Percentiles rank a stretch among this genome's conserved stretches.
Evolutionary conservation across 2,113 vertebrate genomes (phyloP).

Genomic region (Fregetta grallaria): DNA sequence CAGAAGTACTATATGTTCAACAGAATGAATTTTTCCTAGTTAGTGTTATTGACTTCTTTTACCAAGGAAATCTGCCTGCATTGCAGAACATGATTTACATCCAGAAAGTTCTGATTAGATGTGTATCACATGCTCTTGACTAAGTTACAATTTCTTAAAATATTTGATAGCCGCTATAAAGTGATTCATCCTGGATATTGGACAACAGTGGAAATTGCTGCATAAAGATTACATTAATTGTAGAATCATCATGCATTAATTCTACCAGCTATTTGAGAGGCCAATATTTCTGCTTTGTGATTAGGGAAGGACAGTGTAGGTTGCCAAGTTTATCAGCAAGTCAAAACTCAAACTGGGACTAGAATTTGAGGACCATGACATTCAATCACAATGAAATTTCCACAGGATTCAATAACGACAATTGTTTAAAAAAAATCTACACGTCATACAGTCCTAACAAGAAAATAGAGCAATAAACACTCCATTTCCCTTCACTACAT

Average conservation of each 20-base stretch:
- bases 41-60: slow-evolving; percentile 1
- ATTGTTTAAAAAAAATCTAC: background rate
- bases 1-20: background rate
- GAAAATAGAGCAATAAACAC: background rate
- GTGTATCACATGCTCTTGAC: background rate
- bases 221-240: slow-evolving; percentile 1
- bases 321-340: background rate
- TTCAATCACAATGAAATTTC: background rate
- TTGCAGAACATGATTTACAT: background rate
- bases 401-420: background rate
- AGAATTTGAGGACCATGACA: background rate
- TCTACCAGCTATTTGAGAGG: background rate
- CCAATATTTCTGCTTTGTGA: background rate
- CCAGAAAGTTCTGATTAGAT: slow-evolving; percentile 9
- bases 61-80: background rate
- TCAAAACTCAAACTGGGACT: background rate
- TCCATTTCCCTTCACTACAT: background rate
- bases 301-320: background rate
- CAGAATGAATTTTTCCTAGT: background rate
- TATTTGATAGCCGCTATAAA: background rate
- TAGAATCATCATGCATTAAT: slow-evolving; percentile 12
- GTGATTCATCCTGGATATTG: background rate
- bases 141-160: background rate
- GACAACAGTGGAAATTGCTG: slow-evolving; percentile 4
- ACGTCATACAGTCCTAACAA: background rate